Base-by-base conservation (phyloP, 2,888 invertebrate genomes). In the Microctonus aethiopoides region DNA sequence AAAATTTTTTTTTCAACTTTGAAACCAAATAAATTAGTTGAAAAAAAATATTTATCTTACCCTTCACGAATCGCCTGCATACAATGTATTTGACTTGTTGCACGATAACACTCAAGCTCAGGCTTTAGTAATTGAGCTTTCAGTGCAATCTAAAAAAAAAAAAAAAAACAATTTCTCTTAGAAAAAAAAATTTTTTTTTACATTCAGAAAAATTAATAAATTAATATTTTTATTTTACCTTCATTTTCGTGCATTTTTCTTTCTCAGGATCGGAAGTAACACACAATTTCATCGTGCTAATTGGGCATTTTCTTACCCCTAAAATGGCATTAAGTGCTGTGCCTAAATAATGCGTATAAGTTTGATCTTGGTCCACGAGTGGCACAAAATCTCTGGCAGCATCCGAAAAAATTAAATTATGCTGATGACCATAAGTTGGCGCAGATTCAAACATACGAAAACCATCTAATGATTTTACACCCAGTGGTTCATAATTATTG, bases 231-330 rank as follows among this genome's bases (percentile, higher is more conserved):
- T 46, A 67, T 84, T 89, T 85, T 86, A 95, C 95, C 89, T 90
- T 92, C 96, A 97, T 97, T 87, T 94, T 94, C 54, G 94, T 88
- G 84, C 98, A 98, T 87, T 98, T 98, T 68, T 93, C 92, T 88
- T 95, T 90, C 86, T 98, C 98, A 0, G 92, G 90, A 68, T 95
- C 93, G 0, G 98, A 98, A 0, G 97, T 96, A 24, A 98, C 94
- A 83, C 98, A 98, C 22, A 98, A 86, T 0, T 92, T 92, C 88
- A 97, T 95, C n/a, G 91, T 88, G 57, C 91, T 89, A 7, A 97
- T 92, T 0, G 97, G 95, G 83, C 98, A 98, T 72, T 92, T 90
- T 64, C 94, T 89, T 1, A 97, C 90, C 1, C 92, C 92, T 71
- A 92, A 87, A 73, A 96, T 93, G 0, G 91, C 89, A 41, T 92